phyloP scores from a whole-genome alignment of 1,140 invertebrate species.

The Orius insidiosus region DNA sequence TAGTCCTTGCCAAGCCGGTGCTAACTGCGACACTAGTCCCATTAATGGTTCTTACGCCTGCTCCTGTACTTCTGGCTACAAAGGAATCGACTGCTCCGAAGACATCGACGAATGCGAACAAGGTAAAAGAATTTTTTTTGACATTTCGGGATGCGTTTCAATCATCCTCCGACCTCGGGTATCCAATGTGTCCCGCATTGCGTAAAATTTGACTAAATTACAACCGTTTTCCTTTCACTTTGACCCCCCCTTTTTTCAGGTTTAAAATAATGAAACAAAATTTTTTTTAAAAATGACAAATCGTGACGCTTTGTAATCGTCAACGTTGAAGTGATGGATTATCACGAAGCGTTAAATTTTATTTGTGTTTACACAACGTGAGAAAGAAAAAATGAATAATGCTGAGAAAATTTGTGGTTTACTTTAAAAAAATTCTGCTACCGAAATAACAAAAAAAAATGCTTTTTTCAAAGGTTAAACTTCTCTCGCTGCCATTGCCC shows the following conservation, averaged over 20 bases:
- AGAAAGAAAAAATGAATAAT: too few relatives aligned
- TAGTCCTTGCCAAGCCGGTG: conserved; percentile 87
- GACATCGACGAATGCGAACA: conserved; percentile 92
- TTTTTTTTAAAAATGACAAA: too few relatives aligned
- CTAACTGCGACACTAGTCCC: conserved; percentile 87
- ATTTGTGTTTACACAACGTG: too few relatives aligned
- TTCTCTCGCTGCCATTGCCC: too few relatives aligned
- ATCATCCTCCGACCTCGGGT: conserved; percentile 8
- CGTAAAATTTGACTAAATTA: conserved; percentile 16
- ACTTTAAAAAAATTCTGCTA: too few relatives aligned
- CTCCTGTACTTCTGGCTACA: conserved; percentile 79
- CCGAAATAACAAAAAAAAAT: too few relatives aligned
- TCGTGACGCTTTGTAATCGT: too few relatives aligned
- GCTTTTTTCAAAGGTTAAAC: too few relatives aligned
- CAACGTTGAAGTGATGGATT: too few relatives aligned
- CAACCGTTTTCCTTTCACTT: conserved; percentile 24
- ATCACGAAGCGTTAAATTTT: too few relatives aligned
- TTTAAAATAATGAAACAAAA: too few relatives aligned
- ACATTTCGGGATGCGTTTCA: conserved; percentile 3
- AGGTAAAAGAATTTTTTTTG: conserved; percentile 43
- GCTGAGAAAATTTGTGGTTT: too few relatives aligned
- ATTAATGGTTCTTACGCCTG: conserved; percentile 89
- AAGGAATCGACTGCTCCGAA: conserved; percentile 76
- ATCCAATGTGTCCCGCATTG: conserved; percentile 23
- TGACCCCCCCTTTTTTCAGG: not conserved